Percentiles rank a stretch among this genome's conserved stretches.
These are phyloP conservation scores for Zoroaster sp. DNA, from an alignment of 53 echinoderm and acorn worm genomes.

Conservation along the genomic window DNA sequence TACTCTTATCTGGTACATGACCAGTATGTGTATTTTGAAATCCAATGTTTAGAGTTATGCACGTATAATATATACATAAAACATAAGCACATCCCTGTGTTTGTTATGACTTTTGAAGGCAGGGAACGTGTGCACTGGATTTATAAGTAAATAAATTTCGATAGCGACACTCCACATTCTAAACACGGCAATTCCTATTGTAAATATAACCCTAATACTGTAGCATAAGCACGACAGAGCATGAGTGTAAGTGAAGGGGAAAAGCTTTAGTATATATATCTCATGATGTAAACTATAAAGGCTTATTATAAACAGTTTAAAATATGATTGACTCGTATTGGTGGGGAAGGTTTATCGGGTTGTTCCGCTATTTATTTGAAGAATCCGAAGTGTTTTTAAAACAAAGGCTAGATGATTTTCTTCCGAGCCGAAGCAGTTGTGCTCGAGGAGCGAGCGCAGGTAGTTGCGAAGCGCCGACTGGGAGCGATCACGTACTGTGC, in stretches of 20 bases:
- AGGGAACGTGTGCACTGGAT: slow-evolving; percentile 34
- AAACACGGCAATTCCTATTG: slow-evolving; percentile 39
- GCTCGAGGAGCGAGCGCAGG: slow-evolving; percentile 14
- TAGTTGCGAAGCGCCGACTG: slow-evolving; percentile 35
- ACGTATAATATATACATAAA: slow-evolving; percentile 45
- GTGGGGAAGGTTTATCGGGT: slow-evolving; percentile 23
- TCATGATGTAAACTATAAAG: slow-evolving; percentile 55
- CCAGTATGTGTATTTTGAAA: slow-evolving; percentile 20
- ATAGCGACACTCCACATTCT: slow-evolving; percentile 50
- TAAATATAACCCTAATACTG: background rate
- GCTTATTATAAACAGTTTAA: slow-evolving; percentile 69
- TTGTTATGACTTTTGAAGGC: slow-evolving; percentile 58
- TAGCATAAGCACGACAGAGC: background rate
- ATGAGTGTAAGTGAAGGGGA: background rate
- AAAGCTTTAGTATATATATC: slow-evolving; percentile 38
- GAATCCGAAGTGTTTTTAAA: slow-evolving; percentile 45
- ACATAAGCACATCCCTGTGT: slow-evolving; percentile 52
- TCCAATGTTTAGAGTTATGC: slow-evolving; percentile 49
- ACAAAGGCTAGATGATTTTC: slow-evolving; percentile 37
- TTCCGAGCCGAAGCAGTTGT: background rate
- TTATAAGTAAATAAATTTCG: slow-evolving; percentile 71
- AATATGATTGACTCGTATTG: slow-evolving; percentile 64
- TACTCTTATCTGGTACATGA: background rate
- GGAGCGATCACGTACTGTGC: background rate
- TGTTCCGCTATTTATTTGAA: slow-evolving; percentile 56